Base-by-base conservation (phyloP, 2,113 vertebrate genomes). In the Pogona vitticeps region DNA sequence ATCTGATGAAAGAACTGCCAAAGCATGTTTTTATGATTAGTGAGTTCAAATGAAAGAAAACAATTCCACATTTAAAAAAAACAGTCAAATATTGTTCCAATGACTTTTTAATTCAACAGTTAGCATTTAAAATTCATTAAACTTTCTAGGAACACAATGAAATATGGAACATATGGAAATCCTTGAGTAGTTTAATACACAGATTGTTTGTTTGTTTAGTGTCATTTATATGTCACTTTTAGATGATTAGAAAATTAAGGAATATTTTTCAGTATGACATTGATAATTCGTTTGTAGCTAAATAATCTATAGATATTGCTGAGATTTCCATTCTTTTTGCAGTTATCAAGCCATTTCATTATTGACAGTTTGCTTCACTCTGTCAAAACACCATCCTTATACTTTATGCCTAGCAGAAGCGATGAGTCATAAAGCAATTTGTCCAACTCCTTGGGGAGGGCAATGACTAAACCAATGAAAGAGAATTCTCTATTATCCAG, bases 291-390 rank as follows among this genome's bases (percentile, higher is more conserved):
- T 1, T 1, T 10, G 80, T 61, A 46, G 12, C 3, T 70, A 63
- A 82, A 68, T 86, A 83, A 65, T 81, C 68, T 85, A 52, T 42
- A 13, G 46, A 77, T 72, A 80, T 86, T 80, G 31, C 28, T 81
- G 61, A 80, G 10, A 6, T 58, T 86, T 3, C 36, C 40, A 1
- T 89, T 76, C 2, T 3, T 36, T 56, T 85, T 85, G 86, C 52
- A 89, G 2, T 83, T 77, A 65, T 31, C 12, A 65, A 65, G 31
- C 38, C 26, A 46, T 61, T 56, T 33, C 28, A 33, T 23, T 70
- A n/a, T 46, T n/a, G 38, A 7, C n/a, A 6, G 28, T 84, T 76
- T 77, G 31, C 33, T 81, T 18, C 70, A 40, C 10, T 58, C 76
- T 61, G 40, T 65, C 72, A n/a, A 90, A 91, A 65, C n/a, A 70